Percentiles rank a stretch among this genome's conserved stretches.
These are phyloP conservation scores for Entomobrya proxima DNA, from an alignment of 2,888 invertebrate genomes.

Conservation along the genomic window DNA sequence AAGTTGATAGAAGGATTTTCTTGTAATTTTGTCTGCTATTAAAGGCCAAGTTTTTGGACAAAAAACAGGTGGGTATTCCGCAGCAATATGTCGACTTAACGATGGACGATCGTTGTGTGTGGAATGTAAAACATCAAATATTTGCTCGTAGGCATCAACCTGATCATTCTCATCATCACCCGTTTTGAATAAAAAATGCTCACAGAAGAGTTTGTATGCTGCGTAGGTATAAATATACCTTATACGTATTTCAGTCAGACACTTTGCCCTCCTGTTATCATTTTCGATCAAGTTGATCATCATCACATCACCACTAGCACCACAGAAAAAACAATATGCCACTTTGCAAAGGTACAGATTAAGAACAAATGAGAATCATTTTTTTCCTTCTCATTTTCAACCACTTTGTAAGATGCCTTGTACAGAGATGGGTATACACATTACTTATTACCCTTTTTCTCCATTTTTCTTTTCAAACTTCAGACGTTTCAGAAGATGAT, in stretches of 20 bases:
- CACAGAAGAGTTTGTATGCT: background rate
- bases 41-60: background rate
- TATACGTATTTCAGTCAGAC: constrained; percentile 7
- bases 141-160: constrained; percentile 46
- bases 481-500: background rate
- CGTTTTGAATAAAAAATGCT: constrained; percentile 25
- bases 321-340: constrained; percentile 13
- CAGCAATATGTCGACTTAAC: background rate
- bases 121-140: constrained; percentile 49
- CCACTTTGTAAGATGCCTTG: constrained; percentile 6
- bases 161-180: constrained; percentile 18
- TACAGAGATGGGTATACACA: background rate
- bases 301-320: constrained; percentile 7
- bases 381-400: constrained; percentile 21
- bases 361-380: constrained; percentile 53
- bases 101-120: background rate
- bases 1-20: constrained; percentile 15
- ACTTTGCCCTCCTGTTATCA: constrained; percentile 19
- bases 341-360: constrained; percentile 47
- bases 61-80: constrained; percentile 13
- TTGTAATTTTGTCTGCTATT: constrained; percentile 5
- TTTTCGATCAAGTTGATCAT: constrained; percentile 1
- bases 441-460: background rate
- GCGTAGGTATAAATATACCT: background rate
- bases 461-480: constrained; percentile 20